Percentiles rank a stretch among this genome's conserved stretches.
These are phyloP conservation scores for Leptarthrus brevirostris DNA, from an alignment of 2,888 invertebrate species.

Conservation along the genomic window DNA sequence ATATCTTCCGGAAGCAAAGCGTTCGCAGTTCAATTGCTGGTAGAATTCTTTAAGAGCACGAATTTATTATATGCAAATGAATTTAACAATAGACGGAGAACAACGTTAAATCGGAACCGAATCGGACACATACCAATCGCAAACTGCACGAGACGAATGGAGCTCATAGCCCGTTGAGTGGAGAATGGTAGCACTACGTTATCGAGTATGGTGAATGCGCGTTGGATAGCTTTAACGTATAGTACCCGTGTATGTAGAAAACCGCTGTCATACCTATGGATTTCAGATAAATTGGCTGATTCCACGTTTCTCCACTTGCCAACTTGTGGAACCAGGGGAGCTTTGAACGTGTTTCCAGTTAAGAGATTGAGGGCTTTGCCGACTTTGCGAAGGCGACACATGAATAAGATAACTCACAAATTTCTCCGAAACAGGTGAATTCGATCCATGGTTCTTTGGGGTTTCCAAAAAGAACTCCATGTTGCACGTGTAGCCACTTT, in stretches of 20 bases:
- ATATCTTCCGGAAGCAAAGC: too few relatives aligned
- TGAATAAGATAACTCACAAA: too few relatives aligned
- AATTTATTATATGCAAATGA: neutral
- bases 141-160: conserved; percentile 29
- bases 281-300: neutral
- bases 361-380: too few relatives aligned
- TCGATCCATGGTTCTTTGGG: too few relatives aligned
- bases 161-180: neutral
- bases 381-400: too few relatives aligned
- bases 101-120: neutral
- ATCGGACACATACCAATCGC: conserved; percentile 35
- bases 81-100: neutral
- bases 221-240: neutral
- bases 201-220: conserved; percentile 30
- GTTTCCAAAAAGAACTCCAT: too few relatives aligned
- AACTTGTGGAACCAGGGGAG: neutral
- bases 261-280: neutral
- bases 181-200: conserved; percentile 10
- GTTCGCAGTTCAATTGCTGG: neutral
- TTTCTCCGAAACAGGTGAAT: too few relatives aligned
- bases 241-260: conserved; percentile 6
- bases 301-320: conserved; percentile 3
- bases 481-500: too few relatives aligned
- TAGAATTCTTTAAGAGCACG: neutral
- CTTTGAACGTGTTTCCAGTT: neutral